Conservation (phyloP, 2,797 vertebrate genomes). For the Sparus aurata region DNA sequence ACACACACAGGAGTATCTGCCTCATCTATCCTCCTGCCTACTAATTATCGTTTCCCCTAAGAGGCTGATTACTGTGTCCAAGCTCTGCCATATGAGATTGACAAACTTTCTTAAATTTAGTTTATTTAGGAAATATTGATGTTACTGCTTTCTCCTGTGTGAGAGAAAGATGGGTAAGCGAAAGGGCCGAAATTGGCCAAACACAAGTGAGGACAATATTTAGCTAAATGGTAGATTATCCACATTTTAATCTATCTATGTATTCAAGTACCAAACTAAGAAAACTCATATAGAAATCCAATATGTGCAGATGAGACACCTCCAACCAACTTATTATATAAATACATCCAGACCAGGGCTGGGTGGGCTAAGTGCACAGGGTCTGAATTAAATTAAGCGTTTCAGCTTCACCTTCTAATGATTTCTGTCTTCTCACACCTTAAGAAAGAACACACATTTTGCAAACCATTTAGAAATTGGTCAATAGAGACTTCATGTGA, state of each 20-base stretch:
- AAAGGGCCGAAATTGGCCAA: not conserved
- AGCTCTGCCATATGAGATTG: not conserved
- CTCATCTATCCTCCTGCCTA: not conserved
- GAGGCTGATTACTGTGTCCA: conserved; percentile 7
- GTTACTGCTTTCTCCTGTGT: not conserved
- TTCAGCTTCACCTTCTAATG: not conserved
- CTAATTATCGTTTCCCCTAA: conserved; percentile 12
- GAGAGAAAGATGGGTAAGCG: not conserved
- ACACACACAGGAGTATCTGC: conserved; percentile 5
- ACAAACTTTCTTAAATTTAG: not conserved
- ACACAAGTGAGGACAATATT: not conserved
- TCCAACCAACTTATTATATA: conserved; percentile 3
- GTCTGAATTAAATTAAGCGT: conserved; percentile 16
- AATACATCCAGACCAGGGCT: conserved; percentile 3
- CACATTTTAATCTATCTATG: not conserved
- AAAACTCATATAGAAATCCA: conserved; percentile 15
- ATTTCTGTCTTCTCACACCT: conserved; percentile 15
- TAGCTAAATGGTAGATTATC: conserved; percentile 8
- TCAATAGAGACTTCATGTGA: conserved; percentile 8
- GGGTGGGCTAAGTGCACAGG: not conserved
- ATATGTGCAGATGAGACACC: not conserved
- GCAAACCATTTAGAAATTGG: conserved; percentile 24
- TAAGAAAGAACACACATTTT: conserved; percentile 18
- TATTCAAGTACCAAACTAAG: conserved; percentile 7
- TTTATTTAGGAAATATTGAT: not conserved